Conservation (phyloP, 2,888 invertebrate species). For the Phragmatobia fuliginosa region DNA sequence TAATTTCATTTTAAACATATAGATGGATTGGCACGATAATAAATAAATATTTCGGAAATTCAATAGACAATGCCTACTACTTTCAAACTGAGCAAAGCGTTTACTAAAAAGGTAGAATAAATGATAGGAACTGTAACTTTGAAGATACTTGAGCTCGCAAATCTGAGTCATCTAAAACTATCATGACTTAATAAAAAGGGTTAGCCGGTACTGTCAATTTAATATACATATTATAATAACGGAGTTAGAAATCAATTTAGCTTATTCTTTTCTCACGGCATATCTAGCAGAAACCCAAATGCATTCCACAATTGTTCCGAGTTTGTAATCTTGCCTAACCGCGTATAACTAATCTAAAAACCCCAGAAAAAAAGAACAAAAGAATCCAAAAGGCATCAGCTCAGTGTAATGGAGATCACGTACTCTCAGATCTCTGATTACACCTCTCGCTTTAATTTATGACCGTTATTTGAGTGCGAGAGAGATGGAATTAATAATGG, state of each 20-base stretch:
- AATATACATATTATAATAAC: too few relatives aligned
- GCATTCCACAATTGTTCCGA: conserved; percentile 50
- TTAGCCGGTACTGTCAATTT: background rate
- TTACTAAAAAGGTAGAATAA: too few relatives aligned
- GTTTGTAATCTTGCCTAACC: conserved; percentile 66
- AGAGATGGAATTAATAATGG: conserved; percentile 79
- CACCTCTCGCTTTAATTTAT: conserved; percentile 77
- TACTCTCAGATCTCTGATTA: conserved; percentile 75
- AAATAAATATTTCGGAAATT: background rate
- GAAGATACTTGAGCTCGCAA: too few relatives aligned
- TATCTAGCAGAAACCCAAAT: conserved; percentile 42
- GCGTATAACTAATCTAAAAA: conserved; percentile 73
- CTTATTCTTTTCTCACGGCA: conserved; percentile 33
- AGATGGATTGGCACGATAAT: too few relatives aligned
- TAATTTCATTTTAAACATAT: too few relatives aligned
- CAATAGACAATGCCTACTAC: too few relatives aligned
- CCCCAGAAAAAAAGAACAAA: conserved; percentile 73
- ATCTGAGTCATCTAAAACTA: too few relatives aligned
- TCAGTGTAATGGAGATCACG: conserved; percentile 84
- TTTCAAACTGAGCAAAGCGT: too few relatives aligned
- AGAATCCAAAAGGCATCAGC: conserved; percentile 79
- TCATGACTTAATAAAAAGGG: too few relatives aligned
- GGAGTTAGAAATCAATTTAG: conserved; percentile 23
- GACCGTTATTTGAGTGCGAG: conserved; percentile 65
- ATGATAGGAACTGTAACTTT: too few relatives aligned